Evolutionary conservation across 1,140 invertebrate species (phyloP), one percentile per base, ranked within the genome.

Genomic region (Ptiloglossa arizonensis): DNA sequence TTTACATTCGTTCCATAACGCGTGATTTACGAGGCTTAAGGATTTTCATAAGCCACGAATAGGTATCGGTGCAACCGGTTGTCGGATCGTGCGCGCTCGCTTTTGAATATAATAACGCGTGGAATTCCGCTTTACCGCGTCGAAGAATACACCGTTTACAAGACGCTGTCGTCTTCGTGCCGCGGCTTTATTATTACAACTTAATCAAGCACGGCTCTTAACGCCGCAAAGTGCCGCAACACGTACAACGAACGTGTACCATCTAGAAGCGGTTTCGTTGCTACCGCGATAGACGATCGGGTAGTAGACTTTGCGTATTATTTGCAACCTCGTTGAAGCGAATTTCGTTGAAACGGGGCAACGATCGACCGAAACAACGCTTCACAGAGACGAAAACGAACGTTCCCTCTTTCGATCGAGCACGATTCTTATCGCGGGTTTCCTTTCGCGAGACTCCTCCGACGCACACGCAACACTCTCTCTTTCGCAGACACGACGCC

Each of bases 41-140:
- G 57, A 81, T 85, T 81, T 75, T 85, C 83, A 79, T 82, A 79
- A 78, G 66, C 70, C 70, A 54, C 74, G 67, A 85, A 81, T 84
- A 85, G 72, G 56, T 75, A 78, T 84, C 62, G 66, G n/a, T 22
- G 56, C 27, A 62, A 80, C 68, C 56, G 60, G 44, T 60, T 41
- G 41, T 11, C 41, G n/a, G 35, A 69, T n/a, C 41, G n/a, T 41
- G 62, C 68, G 44, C 50, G 17, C 1, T 5, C n/a, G 6, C 0
- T 46, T 22, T 24, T 24, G 9, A n/a, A 59, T 68, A 48, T 38
- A 69, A 69, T 69, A 57, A 76, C 4, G 9, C 15, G 5, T 2
- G 54, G 73, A 59, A 69, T 59, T 11, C 5, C 8, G 54, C 29
- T 69, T 59, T 59, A 69, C 19, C n/a, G 22, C 9, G 35, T 11